These are phyloP conservation scores for Megastigmus dorsalis DNA, from an alignment of 2,888 invertebrate genomes.

Conservation along the genomic window DNA sequence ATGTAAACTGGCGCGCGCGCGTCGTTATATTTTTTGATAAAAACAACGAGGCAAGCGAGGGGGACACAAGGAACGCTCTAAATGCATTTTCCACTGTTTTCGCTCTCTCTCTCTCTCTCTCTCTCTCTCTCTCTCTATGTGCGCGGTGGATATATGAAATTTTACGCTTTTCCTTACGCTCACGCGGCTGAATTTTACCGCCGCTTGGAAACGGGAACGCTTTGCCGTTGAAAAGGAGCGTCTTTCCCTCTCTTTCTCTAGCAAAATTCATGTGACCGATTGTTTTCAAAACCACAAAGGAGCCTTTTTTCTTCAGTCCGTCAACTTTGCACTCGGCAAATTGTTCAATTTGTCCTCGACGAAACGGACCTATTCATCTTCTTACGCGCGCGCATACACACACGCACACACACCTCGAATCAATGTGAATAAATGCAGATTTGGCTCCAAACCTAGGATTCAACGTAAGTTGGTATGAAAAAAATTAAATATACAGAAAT, in stretches of 20 bases:
- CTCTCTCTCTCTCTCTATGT: background rate
- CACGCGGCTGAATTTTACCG: background rate
- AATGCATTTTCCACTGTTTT: background rate
- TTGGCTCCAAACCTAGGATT: no score
- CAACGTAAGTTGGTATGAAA: no score
- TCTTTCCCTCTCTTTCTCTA: no score
- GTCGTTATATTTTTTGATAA: constrained; percentile 42
- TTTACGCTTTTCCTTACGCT: constrained; percentile 18
- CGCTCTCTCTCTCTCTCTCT: background rate
- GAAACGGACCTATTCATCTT: no score
- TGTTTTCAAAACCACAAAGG: background rate
- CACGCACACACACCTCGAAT: no score
- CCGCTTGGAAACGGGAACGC: background rate
- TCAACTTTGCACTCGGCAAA: no score
- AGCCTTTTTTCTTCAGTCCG: no score
- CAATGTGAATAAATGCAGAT: no score
- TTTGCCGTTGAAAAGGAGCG: background rate
- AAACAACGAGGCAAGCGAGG: background rate
- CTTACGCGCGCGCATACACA: no score
- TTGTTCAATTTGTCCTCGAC: no score
- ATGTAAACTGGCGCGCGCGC: constrained; percentile 22
- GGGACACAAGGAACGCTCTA: background rate
- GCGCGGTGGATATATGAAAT: constrained; percentile 10
- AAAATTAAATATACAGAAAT: no score
- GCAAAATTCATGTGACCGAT: background rate